A percentile compares a stretch with the other conserved stretches of the same genome.
Evolutionary conservation across 2,797 vertebrate genomes (phyloP).

Genomic region (Simalia tracyae): DNA sequence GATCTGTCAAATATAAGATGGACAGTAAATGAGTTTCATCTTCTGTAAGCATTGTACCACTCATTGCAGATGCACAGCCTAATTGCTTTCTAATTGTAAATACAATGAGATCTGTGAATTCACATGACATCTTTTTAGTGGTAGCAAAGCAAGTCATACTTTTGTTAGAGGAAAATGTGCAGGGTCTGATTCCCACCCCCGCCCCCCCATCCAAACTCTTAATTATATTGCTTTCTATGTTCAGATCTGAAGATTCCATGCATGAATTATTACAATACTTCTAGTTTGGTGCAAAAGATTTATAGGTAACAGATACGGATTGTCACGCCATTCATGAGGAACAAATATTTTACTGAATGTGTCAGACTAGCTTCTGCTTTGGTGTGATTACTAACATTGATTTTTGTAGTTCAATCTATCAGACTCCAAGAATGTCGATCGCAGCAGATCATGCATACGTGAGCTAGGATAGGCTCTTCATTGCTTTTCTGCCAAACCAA

Average conservation of each 20-base stretch:
- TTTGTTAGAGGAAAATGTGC: background rate
- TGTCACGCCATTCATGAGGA: background rate
- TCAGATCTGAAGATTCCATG: background rate
- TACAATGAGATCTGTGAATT: background rate
- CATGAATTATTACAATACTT: background rate
- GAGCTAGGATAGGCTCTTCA: background rate
- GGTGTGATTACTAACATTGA: constrained; percentile 7
- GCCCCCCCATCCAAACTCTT: background rate
- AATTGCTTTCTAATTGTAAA: background rate
- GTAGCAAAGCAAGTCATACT: background rate
- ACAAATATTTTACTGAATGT: background rate
- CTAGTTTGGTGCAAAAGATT: background rate
- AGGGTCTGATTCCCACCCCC: background rate
- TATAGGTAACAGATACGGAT: background rate
- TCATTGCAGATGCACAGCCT: background rate
- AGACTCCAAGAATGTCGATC: background rate
- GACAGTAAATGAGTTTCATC: background rate
- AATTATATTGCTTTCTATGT: background rate
- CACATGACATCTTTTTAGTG: background rate
- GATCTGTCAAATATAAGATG: background rate
- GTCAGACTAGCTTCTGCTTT: background rate
- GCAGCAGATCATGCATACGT: background rate
- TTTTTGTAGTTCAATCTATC: constrained; percentile 1
- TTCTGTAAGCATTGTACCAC: background rate
- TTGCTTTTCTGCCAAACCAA: background rate